Base-by-base conservation (phyloP, 2,888 invertebrate species). In the Drosophila mercatorum region DNA sequence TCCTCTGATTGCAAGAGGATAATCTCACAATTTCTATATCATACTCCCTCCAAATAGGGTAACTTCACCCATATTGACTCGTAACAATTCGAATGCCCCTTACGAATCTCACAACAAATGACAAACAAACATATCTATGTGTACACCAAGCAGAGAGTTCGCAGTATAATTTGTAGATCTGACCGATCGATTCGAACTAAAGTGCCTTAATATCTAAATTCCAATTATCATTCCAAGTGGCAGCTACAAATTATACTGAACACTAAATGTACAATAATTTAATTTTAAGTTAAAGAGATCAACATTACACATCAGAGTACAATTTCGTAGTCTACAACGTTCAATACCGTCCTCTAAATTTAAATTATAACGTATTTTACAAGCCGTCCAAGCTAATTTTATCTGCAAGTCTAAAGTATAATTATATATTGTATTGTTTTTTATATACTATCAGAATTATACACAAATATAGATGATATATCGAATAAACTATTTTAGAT, bases 401-500 rank as follows among this genome's bases (percentile, higher is more conserved):
- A 56, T 47, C 60, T 40, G n/a, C 36, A 60, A 34, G 26, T 53
- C 36, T 56, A 31, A 34, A 40, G 26, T 64, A 44, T 65, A 65
- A 56, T 43, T 71, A 51, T 34, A 34, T 43, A 63, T 53, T 58
- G 47, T 61, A 76, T 40, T 41, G 61, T 62, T 73, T 73, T 73
- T 70, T 61, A 65, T 58, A 46, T 52, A 38, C 49, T 26, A 60
- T 60, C 67, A 52, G 53, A 65, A 61, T 60, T 68, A 59, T 70
- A 74, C 66, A 70, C 53, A 31, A 1, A 31, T 43, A 63, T 63
- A 57, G 51, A 64, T 53, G 53, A 64, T 53, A 64, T 70, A 73
- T 47, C 53, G 8, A 77, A 77, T 67, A 74, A 63, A 73, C 17
- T 61, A 26, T 55, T 77, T 72, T 77, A 77, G 61, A 72, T 68